These are phyloP conservation scores for Aphaenogaster floridana DNA, from an alignment of 1,140 invertebrate genomes.

Conservation along the genomic window DNA sequence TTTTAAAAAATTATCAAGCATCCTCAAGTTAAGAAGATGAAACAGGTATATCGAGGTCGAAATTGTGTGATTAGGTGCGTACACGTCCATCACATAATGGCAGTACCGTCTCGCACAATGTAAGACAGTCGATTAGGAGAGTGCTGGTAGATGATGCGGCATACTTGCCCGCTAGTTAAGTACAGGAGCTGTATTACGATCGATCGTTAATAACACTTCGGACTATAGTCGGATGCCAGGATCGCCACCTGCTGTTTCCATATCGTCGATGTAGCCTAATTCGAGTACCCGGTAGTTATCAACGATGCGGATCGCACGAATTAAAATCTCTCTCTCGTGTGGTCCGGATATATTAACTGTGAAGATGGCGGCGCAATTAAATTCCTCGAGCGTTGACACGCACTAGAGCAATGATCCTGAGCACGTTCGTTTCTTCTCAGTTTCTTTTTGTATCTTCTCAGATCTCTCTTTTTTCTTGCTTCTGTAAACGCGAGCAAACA, in stretches of 20 bases:
- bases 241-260: constrained; percentile 71
- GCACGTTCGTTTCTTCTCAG: background rate
- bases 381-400: constrained; percentile 68
- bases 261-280: constrained; percentile 68
- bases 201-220: constrained; percentile 53
- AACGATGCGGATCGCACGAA: constrained; percentile 61
- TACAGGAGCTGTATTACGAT: constrained; percentile 46
- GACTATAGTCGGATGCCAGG: constrained; percentile 56
- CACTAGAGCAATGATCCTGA: constrained; percentile 12
- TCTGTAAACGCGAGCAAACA: background rate
- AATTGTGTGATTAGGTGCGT: constrained; percentile 21
- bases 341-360: constrained; percentile 57
- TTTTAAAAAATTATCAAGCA: background rate
- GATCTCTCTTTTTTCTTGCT: background rate
- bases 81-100: background rate
- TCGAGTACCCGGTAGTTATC: constrained; percentile 70
- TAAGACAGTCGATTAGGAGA: constrained; percentile 49
- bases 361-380: constrained; percentile 69
- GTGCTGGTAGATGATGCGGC: constrained; percentile 45
- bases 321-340: constrained; percentile 68
- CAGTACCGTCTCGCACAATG: constrained; percentile 40
- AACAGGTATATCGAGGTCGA: constrained; percentile 3
- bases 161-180: constrained; percentile 50
- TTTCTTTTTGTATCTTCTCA: background rate
- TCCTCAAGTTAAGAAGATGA: background rate